Evolutionary conservation across 2,113 vertebrate genomes (phyloP), one percentile per base, ranked within the genome.

Genomic region (Pterophyllum scalare): DNA sequence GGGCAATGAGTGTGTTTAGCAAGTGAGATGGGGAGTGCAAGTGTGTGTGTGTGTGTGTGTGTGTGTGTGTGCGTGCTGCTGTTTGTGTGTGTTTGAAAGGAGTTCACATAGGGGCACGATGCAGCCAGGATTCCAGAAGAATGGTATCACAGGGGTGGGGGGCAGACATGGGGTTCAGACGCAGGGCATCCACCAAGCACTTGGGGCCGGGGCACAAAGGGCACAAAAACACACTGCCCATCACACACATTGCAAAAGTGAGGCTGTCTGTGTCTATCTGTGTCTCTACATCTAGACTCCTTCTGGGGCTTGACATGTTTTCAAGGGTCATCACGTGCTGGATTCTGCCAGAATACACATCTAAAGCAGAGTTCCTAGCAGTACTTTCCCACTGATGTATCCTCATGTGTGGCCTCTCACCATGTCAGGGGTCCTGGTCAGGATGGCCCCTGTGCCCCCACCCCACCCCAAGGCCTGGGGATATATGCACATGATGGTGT

Each of bases 101-200:
- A 90, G 90, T 94, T 93, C 92, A 93, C 82, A 60, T 33, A 87
- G 82, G 49, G 92, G 85, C 89, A 91, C 86, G 77, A 81, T 84
- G 75, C 38, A 84, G 85, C 60, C 84, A 77, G 83, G 89, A 89
- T 85, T 87, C 82, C 89, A 91, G 65, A 91, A 93, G 90, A 94
- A 93, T 92, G 81, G 86, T 80, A 82, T 89, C 72, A 87, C 12
- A 1, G 10, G 40, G 9, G 40, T 12, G 14, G 57, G 81, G 88
- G 78, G 54, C 46, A 56, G 87, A 79, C 58, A 43, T 14, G 88
- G 83, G 85, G 92, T 95, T 94, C 94, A 94, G 61, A 81, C 72
- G 13, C 84, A 89, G 94, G 92, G 88, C 92, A 92, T 24, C 77
- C 85, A 87, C 87, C 77, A 61, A 87, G 82, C 3, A 56, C 85